Percentiles rank a stretch among this genome's conserved stretches.
Conservation (phyloP, 2,113 vertebrate species). For the Ploceus nigricollis region DNA sequence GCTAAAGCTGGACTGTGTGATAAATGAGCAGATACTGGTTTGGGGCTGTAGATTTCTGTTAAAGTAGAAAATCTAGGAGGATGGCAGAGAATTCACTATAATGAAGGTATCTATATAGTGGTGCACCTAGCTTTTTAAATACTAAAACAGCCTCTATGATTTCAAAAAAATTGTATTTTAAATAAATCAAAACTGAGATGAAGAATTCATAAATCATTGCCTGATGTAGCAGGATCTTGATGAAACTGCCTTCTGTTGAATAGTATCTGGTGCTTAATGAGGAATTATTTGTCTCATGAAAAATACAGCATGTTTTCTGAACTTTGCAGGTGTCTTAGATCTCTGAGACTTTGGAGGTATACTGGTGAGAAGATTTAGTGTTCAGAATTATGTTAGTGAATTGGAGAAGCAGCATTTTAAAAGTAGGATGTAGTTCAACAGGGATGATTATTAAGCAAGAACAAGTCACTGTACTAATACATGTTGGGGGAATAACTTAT, state of each 20-base stretch:
- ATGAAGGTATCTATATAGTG: background rate
- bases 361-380: background rate
- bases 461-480: background rate
- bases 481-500: background rate
- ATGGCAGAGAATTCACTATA: background rate
- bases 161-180: background rate
- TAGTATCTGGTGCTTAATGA: background rate
- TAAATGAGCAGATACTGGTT: conserved; percentile 14
- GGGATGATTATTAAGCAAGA: background rate
- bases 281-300: background rate
- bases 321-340: background rate
- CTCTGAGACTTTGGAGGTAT: background rate
- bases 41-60: background rate
- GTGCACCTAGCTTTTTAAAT: background rate
- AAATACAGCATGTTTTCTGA: background rate
- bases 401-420: background rate
- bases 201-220: background rate
- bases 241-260: background rate
- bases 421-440: background rate
- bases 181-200: background rate
- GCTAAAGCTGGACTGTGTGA: background rate
- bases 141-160: background rate
- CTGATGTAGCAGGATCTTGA: background rate
- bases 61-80: background rate
- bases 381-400: background rate